Evolutionary conservation across 2,888 invertebrate genomes (phyloP), one percentile per base, ranked within the genome.

Genomic region (Spatulosminthurus flaviceps): DNA sequence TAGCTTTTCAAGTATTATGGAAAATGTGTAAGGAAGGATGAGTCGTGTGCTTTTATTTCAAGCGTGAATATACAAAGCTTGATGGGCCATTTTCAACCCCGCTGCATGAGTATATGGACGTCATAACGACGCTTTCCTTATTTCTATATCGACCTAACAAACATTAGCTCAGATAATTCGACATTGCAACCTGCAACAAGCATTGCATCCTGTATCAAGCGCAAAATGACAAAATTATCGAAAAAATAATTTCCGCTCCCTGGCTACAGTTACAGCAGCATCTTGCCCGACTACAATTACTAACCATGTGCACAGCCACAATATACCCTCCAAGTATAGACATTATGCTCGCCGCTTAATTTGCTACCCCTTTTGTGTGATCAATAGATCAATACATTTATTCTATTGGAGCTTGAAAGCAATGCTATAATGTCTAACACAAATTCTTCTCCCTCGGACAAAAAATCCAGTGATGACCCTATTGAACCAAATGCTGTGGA

Each of bases 391-490:
- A 34, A 34, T 34, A 9, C 34, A 34, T 51, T 2, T 19, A 19
- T 51, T 51, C n/a, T 51, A 51, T 51, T 51, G 16, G 5, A 51
- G 51, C 51, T 34, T 34, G 9, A 34, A 4, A 4, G 9, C 34
- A 34, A 34, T 34, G 4, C 34, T n/a, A 51, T n/a, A 5, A 51
- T 51, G 51, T 51, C 51, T 5, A 51, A 13, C 16, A 51, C 51
- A 9, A 51, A 51, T n/a, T 51, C 51, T 19, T 11, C 51, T 2
- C 51, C 51, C 1, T 51, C 51, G 51, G 51, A 51, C 1, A 51
- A 51, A 11, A 51, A 51, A 51, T 51, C 51, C 51, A 51, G 51
- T 51, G 51, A 51, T 51, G 51, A 51, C n/a, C 51, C 5, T 51
- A 19, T 9, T 19, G 51, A 51, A 2, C 51, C 5, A 2, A 51